phyloP scores from a whole-genome alignment of 2,888 invertebrate genomes.

The Sinodicranocentrus sp. region DNA sequence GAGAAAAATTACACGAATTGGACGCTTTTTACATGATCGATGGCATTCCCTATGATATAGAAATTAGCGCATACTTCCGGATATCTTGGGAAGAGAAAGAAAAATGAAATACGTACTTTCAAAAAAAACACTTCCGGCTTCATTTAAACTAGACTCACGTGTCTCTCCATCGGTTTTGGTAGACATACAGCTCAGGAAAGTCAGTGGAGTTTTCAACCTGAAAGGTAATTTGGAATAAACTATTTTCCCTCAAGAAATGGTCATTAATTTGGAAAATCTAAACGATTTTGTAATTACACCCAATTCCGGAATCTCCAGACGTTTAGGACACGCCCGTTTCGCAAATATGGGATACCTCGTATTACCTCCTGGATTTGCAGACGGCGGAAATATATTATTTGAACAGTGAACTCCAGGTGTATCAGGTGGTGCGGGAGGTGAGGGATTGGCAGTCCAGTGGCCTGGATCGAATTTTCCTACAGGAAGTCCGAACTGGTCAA shows the following conservation, averaged over 20 bases:
- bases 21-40: not conserved
- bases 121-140: no score
- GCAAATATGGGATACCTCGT: not conserved
- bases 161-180: slow-evolving; percentile 7
- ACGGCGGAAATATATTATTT: not conserved
- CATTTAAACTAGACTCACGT: not conserved
- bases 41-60: no score
- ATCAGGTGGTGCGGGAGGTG: no score
- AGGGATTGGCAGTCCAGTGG: not conserved
- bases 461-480: slow-evolving; percentile 4
- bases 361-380: no score
- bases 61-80: slow-evolving; percentile 12
- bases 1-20: slow-evolving; percentile 30
- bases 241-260: no score
- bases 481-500: slow-evolving; percentile 5
- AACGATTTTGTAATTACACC: not conserved
- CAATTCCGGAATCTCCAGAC: not conserved
- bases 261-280: no score
- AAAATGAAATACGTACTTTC: no score
- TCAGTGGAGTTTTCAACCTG: not conserved
- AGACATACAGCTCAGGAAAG: not conserved
- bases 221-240: not conserved
- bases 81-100: not conserved
- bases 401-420: no score
- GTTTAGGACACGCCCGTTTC: not conserved